Evolutionary conservation across 1,140 invertebrate species (phyloP).

Genomic region (Conus betulinus): DNA sequence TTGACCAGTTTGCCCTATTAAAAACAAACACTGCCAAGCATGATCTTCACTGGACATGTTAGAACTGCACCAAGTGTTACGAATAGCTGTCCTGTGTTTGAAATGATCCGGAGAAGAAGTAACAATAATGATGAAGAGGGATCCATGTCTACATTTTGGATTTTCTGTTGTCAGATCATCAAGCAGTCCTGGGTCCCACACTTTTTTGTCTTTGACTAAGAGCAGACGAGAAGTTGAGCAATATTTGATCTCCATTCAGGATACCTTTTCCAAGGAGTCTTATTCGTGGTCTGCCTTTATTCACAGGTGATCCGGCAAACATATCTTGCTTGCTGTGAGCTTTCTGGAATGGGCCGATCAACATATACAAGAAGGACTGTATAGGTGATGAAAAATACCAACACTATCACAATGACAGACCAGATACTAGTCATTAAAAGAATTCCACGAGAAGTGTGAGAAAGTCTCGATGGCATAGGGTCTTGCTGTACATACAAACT

Average conservation of each 20-base stretch:
- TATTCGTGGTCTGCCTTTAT: not conserved
- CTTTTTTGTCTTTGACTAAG: not conserved
- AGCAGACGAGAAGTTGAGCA: not conserved
- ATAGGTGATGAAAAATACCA: constrained; percentile 55
- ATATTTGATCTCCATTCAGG: not conserved
- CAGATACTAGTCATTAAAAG: constrained; percentile 58
- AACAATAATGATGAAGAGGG: constrained; percentile 62
- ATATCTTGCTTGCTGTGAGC: not conserved
- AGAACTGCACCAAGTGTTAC: constrained; percentile 64
- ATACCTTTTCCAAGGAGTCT: constrained; percentile 8
- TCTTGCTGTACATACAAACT: constrained; percentile 36
- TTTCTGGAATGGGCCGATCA: constrained; percentile 44
- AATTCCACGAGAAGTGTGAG: constrained; percentile 45
- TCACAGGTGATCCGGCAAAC: not conserved
- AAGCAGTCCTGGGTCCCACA: constrained; percentile 55
- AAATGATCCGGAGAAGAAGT: constrained; percentile 56
- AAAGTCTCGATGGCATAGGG: constrained; percentile 44
- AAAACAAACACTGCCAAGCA: constrained; percentile 65
- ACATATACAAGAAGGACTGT: constrained; percentile 56
- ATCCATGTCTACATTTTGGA: constrained; percentile 46
- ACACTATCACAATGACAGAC: constrained; percentile 49
- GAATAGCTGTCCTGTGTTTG: constrained; percentile 53
- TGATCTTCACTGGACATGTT: constrained; percentile 31
- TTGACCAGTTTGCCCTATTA: constrained; percentile 52
- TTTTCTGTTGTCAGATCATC: constrained; percentile 36